Conservation (phyloP, 92 coral and sea anemone species). For the Parazoanthus atlanticus region DNA sequence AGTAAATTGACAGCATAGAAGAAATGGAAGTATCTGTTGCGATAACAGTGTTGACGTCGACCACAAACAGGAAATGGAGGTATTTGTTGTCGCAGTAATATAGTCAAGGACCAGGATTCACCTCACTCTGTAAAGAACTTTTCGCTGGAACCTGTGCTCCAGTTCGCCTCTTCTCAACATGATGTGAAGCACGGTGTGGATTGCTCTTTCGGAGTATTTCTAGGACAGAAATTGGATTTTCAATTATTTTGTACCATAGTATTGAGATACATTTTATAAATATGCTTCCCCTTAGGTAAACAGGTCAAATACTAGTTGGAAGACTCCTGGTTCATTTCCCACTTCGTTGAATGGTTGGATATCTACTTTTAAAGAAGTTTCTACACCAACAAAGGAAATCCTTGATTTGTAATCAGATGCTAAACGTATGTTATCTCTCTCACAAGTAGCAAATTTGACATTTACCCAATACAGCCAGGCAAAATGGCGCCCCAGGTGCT, state of each 20-base stretch:
- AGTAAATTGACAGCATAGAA: background rate
- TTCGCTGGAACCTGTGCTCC: conserved; percentile 95
- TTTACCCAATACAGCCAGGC: too few relatives aligned
- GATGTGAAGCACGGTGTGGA: conserved; percentile 88
- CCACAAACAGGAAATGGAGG: background rate
- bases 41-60: background rate
- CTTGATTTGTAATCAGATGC: background rate
- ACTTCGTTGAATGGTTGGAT: too few relatives aligned
- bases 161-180: conserved; percentile 97
- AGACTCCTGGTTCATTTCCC: background rate
- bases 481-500: background rate
- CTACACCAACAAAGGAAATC: too few relatives aligned
- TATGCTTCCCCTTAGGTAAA: too few relatives aligned
- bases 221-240: conserved; percentile 12
- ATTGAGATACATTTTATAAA: too few relatives aligned
- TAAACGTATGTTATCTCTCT: too few relatives aligned
- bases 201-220: conserved; percentile 97
- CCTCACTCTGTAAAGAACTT: conserved; percentile 94
- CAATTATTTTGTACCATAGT: background rate
- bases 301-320: background rate
- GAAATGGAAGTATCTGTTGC: background rate
- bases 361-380: too few relatives aligned
- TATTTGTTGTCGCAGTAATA: background rate
- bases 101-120: conserved; percentile 6
- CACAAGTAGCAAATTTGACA: too few relatives aligned